These are phyloP conservation scores for Caenorhabditis afra DNA, from an alignment of 2,888 invertebrate genomes.

Conservation along the genomic window DNA sequence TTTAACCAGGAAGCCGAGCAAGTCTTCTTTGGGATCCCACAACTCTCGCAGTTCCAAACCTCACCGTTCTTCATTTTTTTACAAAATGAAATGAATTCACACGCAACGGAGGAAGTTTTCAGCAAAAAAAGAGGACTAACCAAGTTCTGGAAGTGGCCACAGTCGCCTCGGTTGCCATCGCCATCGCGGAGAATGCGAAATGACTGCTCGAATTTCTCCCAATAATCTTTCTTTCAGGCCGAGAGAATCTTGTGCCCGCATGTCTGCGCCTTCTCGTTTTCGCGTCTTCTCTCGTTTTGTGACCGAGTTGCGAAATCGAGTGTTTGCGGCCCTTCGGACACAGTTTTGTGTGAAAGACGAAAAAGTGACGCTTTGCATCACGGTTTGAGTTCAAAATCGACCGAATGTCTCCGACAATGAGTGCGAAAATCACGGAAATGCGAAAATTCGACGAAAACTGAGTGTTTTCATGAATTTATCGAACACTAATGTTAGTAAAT, in stretches of 20 bases:
- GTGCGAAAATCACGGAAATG: too few species aligned
- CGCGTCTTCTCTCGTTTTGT: constrained; percentile 27
- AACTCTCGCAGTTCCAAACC: background rate
- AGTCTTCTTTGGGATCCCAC: background rate
- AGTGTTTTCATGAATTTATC: too few species aligned
- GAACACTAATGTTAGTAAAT: too few species aligned
- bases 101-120: background rate
- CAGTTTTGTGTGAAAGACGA: constrained; percentile 22
- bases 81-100: background rate
- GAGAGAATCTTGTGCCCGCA: constrained; percentile 29
- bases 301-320: constrained; percentile 43
- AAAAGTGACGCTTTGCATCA: constrained; percentile 17
- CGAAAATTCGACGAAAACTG: too few species aligned
- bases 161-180: constrained; percentile 31
- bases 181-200: background rate
- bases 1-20: background rate
- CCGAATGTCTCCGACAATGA: background rate
- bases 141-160: constrained; percentile 20
- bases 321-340: constrained; percentile 14
- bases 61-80: background rate
- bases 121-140: constrained; percentile 21
- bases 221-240: constrained; percentile 10
- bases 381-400: background rate
- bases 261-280: constrained; percentile 14
- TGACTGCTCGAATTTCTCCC: constrained; percentile 20